A percentile compares a stretch with the other conserved stretches of the same genome.
Evolutionary conservation across 2,113 vertebrate genomes (phyloP).

Genomic region (Mandrillus leucophaeus): DNA sequence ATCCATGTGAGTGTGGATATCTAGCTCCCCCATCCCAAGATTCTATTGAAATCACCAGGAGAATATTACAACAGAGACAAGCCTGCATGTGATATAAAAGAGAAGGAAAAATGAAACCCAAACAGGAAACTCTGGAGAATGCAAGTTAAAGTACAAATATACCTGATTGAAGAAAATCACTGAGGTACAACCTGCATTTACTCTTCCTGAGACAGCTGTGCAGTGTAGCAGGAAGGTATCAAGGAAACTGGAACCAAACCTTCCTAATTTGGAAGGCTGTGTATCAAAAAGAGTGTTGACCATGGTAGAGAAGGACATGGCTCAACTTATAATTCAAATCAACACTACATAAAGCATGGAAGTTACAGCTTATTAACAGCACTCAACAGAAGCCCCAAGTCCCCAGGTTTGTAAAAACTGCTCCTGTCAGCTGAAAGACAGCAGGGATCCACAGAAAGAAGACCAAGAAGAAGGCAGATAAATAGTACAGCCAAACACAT

Average conservation of each 20-base stretch:
- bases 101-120: neutral
- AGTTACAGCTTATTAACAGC: neutral
- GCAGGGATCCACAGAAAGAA: neutral
- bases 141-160: neutral
- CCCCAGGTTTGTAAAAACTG: neutral
- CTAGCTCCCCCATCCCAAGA: neutral
- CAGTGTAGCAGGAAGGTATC: neutral
- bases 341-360: neutral
- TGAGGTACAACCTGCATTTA: neutral
- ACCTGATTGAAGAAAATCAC: neutral
- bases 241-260: neutral
- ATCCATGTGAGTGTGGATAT: neutral
- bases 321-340: neutral
- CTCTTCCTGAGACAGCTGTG: neutral
- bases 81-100: neutral
- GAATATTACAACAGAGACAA: neutral
- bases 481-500: neutral
- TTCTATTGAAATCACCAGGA: neutral
- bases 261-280: neutral
- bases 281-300: neutral
- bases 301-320: neutral
- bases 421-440: neutral
- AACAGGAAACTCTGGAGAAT: neutral
- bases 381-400: neutral
- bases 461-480: neutral